Evolutionary conservation across 2,888 invertebrate species (phyloP), one percentile per base, ranked within the genome.

Genomic region (Nowickia ferox): DNA sequence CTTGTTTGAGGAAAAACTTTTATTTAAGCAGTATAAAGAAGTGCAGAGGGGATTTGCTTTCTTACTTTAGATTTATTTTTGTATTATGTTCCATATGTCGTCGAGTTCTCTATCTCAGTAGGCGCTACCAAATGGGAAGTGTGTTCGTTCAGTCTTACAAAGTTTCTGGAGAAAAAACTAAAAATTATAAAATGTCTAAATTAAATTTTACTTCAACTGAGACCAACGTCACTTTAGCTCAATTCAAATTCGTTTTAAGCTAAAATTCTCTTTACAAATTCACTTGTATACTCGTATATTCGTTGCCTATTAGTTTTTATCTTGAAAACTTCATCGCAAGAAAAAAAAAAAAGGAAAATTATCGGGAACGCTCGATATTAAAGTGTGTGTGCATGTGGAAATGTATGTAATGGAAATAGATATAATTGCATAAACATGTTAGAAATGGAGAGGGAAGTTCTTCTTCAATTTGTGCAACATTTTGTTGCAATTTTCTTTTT

Each of bases 391-490:
- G 42, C 51, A 22, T 48, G 63, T 55, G 57, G 19, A 63, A 71
- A 72, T 75, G 11, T 63, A 57, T 75, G 61, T 57, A 82, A 71
- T 82, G 76, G 76, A 75, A 75, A 57, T 48, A 65, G 59, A 78
- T 83, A 76, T 83, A 86, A 83, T 83, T 83, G 83, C 83, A 86
- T 76, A 83, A 83, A 51, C 79, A 76, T 72, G 83, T 83, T 86
- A 76, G 79, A 79, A 83, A 83, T 83, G 66, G 66, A 65, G 79
- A 82, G 86, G 76, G 72, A 76, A 83, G 83, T 83, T 86, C 61
- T 79, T 69, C 65, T 78, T 38, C 71, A 75, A 81, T 75, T 82
- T 85, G 42, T 85, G 71, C 77, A 68, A n/a, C 53, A 71, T 46
- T 51, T 75, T 81, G n/a, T 46, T 51, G 72, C 65, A 74, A 44